Conservation (phyloP, 2,113 vertebrate genomes). For the Lathamus discolor region DNA sequence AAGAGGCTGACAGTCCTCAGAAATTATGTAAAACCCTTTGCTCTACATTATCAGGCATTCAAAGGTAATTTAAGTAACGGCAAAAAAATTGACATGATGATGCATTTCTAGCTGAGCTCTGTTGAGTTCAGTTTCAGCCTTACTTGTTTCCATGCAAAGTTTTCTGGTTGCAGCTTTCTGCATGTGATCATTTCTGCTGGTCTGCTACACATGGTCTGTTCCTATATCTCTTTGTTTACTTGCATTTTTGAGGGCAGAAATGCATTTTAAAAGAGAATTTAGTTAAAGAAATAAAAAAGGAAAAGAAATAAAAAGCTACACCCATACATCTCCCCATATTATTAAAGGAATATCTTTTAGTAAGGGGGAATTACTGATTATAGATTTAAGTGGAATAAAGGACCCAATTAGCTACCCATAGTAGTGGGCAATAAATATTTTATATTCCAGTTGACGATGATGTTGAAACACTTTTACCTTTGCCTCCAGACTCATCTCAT, state of each 20-base stretch:
- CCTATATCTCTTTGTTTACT: neutral
- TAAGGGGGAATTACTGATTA: neutral
- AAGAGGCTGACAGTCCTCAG: neutral
- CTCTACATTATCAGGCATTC: neutral
- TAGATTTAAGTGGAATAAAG: neutral
- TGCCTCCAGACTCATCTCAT: neutral
- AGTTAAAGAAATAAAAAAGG: neutral
- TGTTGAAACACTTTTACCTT: conserved; percentile 7
- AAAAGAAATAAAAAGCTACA: neutral
- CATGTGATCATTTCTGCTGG: fast-evolving
- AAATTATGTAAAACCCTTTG: neutral
- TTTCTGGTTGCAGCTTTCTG: neutral
- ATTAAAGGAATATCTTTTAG: neutral
- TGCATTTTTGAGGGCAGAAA: neutral
- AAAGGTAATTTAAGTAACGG: neutral
- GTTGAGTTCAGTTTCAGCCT: neutral
- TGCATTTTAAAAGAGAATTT: neutral
- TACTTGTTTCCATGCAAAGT: neutral
- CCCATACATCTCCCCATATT: neutral
- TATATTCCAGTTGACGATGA: neutral
- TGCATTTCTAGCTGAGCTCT: neutral
- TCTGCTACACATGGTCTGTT: neutral
- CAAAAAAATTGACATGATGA: neutral
- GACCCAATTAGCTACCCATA: neutral
- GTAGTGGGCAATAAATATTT: conserved; percentile 34